Evolutionary conservation across 2,797 vertebrate genomes (phyloP).

Genomic region (Darevskia nairensis): DNA sequence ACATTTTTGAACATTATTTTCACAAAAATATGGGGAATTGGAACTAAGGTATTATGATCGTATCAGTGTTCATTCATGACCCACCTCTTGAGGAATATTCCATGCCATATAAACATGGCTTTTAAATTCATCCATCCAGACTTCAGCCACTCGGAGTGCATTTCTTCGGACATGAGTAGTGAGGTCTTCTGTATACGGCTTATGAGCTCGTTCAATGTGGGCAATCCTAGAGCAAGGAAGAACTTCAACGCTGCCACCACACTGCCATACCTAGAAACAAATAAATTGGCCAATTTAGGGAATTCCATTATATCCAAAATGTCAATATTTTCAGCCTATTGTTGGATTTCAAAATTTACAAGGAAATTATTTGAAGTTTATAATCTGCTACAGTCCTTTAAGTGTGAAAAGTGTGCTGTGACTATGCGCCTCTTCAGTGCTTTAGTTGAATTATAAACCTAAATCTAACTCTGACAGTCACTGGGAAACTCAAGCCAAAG

Average conservation of each 20-base stretch:
- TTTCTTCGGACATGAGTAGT: slow-evolving; percentile 93
- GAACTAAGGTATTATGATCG: not conserved
- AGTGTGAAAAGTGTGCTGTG: not conserved
- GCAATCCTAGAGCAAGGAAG: slow-evolving; percentile 95
- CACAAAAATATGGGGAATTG: not conserved
- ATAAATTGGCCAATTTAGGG: slow-evolving; percentile 4
- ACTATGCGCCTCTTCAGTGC: not conserved
- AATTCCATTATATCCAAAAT: slow-evolving; percentile 15
- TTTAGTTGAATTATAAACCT: not conserved
- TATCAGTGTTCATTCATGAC: slow-evolving; percentile 3
- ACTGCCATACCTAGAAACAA: slow-evolving; percentile 90
- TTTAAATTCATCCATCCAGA: slow-evolving; percentile 99
- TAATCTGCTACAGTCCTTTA: not conserved
- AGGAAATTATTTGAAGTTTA: not conserved
- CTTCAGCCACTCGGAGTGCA: slow-evolving; percentile 93
- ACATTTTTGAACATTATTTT: too few species aligned
- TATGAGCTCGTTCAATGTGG: slow-evolving; percentile 96
- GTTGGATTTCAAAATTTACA: not conserved
- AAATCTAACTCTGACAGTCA: not conserved
- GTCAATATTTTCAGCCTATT: not conserved
- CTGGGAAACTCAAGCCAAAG: not conserved
- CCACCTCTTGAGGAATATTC: slow-evolving; percentile 96
- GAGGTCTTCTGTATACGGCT: slow-evolving; percentile 96
- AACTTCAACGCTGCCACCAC: slow-evolving; percentile 95
- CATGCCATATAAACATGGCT: slow-evolving; percentile 99